Evolutionary conservation across 1,140 invertebrate species (phyloP).

Genomic region (Bombus soroeensis): DNA sequence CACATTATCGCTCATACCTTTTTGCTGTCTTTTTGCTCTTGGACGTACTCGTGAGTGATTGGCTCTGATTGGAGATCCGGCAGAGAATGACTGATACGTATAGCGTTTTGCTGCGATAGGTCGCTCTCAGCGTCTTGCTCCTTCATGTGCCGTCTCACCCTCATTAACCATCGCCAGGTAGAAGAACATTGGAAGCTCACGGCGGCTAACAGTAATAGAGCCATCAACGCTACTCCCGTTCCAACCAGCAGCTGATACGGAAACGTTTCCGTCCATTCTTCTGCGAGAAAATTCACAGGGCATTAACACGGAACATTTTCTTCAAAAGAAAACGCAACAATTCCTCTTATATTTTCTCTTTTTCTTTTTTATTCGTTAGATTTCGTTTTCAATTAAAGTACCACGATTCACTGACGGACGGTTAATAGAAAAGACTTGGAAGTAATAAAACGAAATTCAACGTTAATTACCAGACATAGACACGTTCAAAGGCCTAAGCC

Average conservation of each 20-base stretch:
- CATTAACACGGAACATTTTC: not conserved
- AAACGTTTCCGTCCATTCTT: conserved; percentile 81
- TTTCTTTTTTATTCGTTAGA: not conserved
- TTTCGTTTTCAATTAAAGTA: not conserved
- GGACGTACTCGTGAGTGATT: conserved; percentile 88
- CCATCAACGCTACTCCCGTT: conserved; percentile 85
- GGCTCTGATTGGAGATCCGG: conserved; percentile 89
- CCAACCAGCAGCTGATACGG: conserved; percentile 83
- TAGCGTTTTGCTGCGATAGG: conserved; percentile 86
- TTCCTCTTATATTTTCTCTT: not conserved
- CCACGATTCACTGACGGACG: not conserved
- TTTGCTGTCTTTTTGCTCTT: conserved; percentile 88
- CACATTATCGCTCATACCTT: conserved; percentile 82
- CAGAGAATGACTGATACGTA: conserved; percentile 89
- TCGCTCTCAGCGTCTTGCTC: conserved; percentile 84
- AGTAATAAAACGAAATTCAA: no score
- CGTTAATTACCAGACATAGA: not conserved
- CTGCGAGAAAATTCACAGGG: conserved; percentile 68
- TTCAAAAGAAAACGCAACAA: not conserved
- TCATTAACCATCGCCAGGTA: conserved; percentile 87
- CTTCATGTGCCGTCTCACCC: conserved; percentile 82
- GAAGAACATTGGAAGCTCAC: conserved; percentile 88
- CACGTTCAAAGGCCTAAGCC: not conserved
- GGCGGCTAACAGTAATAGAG: conserved; percentile 86
- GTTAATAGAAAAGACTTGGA: not conserved